phyloP scores from a whole-genome alignment of 2,797 vertebrate genomes.

The Champsocephalus esox region DNA sequence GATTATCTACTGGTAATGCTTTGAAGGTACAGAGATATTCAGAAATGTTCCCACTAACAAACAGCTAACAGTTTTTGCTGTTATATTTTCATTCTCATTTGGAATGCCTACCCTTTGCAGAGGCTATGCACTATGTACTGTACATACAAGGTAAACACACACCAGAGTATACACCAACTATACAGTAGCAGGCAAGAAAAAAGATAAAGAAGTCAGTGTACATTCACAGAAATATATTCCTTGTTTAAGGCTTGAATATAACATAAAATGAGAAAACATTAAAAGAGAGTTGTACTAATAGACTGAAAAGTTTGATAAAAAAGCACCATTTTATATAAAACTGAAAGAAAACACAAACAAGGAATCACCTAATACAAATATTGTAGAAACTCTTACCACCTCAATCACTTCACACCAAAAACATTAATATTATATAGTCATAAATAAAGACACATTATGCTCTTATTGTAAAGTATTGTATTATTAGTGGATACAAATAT shows the following conservation, averaged over 20 bases:
- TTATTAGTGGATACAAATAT: slow-evolving; percentile 55
- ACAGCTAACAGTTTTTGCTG: slow-evolving; percentile 44
- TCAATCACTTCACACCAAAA: slow-evolving; percentile 45
- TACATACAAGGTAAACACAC: slow-evolving; percentile 60
- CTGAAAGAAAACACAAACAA: slow-evolving; percentile 28
- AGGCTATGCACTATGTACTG: slow-evolving; percentile 71
- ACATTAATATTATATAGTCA: slow-evolving; percentile 8
- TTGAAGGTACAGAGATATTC: slow-evolving; percentile 55
- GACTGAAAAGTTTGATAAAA: slow-evolving; percentile 18
- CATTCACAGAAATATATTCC: slow-evolving; percentile 31
- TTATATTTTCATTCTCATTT: slow-evolving; percentile 46
- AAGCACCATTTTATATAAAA: slow-evolving; percentile 21
- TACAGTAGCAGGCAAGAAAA: slow-evolving; percentile 21
- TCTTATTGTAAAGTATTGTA: slow-evolving; percentile 45
- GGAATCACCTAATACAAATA: slow-evolving; percentile 38
- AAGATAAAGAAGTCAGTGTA: slow-evolving; percentile 22
- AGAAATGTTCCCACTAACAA: slow-evolving; percentile 38
- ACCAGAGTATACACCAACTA: slow-evolving; percentile 43
- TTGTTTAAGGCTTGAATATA: slow-evolving; percentile 39
- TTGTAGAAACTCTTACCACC: slow-evolving; percentile 43
- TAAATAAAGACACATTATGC: slow-evolving; percentile 34
- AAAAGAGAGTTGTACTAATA: slow-evolving; percentile 17
- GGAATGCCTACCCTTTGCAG: slow-evolving; percentile 50
- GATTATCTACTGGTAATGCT: slow-evolving; percentile 56
- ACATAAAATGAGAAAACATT: slow-evolving; percentile 15